Evolutionary conservation across 2,797 vertebrate species (phyloP), one percentile per base, ranked within the genome.

Genomic region (Garrulus glandarius): DNA sequence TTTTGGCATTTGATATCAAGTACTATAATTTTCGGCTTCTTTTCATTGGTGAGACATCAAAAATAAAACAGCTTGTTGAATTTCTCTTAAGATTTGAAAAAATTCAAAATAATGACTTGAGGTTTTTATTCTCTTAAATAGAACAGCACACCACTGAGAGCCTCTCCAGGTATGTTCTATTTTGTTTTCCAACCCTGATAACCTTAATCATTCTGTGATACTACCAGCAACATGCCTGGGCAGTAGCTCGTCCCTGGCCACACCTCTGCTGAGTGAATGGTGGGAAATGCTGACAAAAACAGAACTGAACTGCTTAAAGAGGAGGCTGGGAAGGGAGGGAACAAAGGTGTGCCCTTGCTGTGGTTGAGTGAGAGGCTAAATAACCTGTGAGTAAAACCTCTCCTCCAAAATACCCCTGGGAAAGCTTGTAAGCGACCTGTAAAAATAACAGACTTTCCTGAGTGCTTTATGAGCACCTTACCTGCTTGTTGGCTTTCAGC

Each of bases 401-500:
- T 43, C 50, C 60, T 43, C 63, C 6, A 5, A 87, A 89, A 60
- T 1, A 41, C 43, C 65, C 55, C 56, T 17, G 41, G 27, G 61
- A 87, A 77, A 75, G 12, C 32, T 34, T 55, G 4, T 43, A 77
- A 67, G 56, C 4, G 64, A 74, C 67, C 56, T 12, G 20, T n/a
- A 23, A 32, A 91, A 89, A 64, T 9, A 83, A 34, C 37, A 71
- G 67, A n/a, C n/a, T 4, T 17, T 50, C 21, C 85, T 0, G 4
- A 65, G 64, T 15, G 37, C 37, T 75, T 89, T 68, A 55, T 14
- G 87, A 68, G 44, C 47, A 10, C 26, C 93, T 97, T 94, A 99
- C 99, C 99, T 99, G 99, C 94, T 99, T 99, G 94, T 99, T 99
- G 92, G 99, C 99, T 96, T 99, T 99, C 95, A 99, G 97, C 95